Conservation (phyloP, 2,113 vertebrate species). For the Daboia siamensis region DNA sequence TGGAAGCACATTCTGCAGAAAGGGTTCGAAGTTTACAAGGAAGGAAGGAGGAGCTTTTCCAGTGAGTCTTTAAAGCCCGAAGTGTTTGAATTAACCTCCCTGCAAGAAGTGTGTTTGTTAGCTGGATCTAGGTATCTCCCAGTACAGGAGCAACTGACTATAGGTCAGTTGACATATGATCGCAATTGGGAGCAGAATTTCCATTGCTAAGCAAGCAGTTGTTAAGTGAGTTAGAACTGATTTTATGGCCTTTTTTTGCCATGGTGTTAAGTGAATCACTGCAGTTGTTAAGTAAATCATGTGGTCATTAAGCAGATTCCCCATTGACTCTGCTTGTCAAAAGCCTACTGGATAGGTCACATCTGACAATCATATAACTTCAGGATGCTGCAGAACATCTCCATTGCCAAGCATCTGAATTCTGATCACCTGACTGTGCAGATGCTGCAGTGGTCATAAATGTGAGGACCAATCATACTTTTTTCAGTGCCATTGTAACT, state of each 20-base stretch:
- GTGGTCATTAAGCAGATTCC: neutral
- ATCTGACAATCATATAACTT: neutral
- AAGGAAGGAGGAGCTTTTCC: neutral
- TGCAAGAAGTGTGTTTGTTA: neutral
- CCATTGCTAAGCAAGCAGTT: neutral
- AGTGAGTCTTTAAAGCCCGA: neutral
- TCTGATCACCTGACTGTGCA: neutral
- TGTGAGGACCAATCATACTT: neutral
- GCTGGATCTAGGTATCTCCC: neutral
- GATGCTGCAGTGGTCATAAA: neutral
- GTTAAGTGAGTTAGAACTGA: neutral
- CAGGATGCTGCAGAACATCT: neutral
- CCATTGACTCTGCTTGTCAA: neutral
- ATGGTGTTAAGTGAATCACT: neutral
- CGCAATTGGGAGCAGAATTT: neutral
- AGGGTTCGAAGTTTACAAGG: neutral
- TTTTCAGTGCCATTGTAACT: neutral
- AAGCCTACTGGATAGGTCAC: neutral
- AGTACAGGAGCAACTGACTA: neutral
- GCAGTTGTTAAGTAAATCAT: neutral
- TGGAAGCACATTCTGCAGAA: neutral
- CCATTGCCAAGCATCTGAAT: neutral
- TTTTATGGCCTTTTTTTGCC: neutral
- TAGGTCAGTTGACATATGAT: neutral
- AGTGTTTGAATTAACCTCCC: neutral